These are phyloP conservation scores for Zelleria hepariella DNA, from an alignment of 2,888 invertebrate species.

Conservation along the genomic window DNA sequence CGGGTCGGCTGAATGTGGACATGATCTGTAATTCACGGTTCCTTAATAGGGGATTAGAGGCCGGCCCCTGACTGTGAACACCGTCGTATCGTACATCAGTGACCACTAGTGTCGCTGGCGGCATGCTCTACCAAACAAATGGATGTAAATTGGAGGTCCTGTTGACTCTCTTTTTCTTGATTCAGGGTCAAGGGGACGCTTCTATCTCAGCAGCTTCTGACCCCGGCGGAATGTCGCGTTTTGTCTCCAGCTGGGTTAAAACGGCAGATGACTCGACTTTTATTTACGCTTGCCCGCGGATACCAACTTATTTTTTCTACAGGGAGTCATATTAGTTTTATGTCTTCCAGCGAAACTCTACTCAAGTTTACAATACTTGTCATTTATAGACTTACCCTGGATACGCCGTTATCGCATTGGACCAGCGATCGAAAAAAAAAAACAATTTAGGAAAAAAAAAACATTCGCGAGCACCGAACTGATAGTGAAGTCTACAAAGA, in stretches of 20 bases:
- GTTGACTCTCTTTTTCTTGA: neutral
- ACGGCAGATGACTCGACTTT: too few relatives aligned
- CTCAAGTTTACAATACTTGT: too few relatives aligned
- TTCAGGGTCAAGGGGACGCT: neutral
- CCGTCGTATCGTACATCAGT: neutral
- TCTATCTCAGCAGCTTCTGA: neutral
- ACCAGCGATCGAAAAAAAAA: too few relatives aligned
- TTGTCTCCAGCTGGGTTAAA: neutral
- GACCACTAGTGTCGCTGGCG: neutral
- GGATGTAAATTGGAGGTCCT: neutral
- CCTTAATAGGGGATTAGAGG: slow-evolving; percentile 6
- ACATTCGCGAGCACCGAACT: too few relatives aligned
- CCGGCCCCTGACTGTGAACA: neutral
- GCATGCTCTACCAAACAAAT: neutral
- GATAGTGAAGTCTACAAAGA: too few relatives aligned
- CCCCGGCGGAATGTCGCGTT: neutral
- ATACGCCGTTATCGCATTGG: too few relatives aligned
- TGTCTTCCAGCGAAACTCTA: too few relatives aligned
- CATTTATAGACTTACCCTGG: too few relatives aligned
- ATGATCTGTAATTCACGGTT: slow-evolving; percentile 12
- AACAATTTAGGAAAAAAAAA: too few relatives aligned
- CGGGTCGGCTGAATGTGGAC: slow-evolving; percentile 24
- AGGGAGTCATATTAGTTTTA: too few relatives aligned
- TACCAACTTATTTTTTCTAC: too few relatives aligned
- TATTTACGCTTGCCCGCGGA: too few relatives aligned